Evolutionary conservation across 2,113 vertebrate species (phyloP).

Genomic region (Spea bombifrons): DNA sequence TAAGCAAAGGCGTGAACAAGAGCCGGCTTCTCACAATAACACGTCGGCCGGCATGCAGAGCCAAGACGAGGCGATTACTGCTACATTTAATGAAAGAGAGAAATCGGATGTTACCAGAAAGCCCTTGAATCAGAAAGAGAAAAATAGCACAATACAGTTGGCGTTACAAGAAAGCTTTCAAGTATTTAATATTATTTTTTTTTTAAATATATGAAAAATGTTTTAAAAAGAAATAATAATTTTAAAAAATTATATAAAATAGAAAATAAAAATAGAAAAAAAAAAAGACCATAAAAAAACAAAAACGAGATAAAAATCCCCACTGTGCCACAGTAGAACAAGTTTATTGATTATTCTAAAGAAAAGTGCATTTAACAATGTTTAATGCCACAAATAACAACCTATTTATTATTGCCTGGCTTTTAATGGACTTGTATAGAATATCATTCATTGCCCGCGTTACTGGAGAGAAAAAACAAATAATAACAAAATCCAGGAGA

Average conservation of each 20-base stretch:
- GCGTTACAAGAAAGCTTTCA: too few species aligned
- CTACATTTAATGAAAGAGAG: conserved; percentile 48
- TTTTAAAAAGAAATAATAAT: too few species aligned
- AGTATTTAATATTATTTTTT: too few species aligned
- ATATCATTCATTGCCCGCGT: background rate
- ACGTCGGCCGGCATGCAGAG: conserved; percentile 16
- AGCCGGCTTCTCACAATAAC: conserved; percentile 34
- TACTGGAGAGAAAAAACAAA: background rate
- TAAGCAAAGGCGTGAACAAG: conserved; percentile 51
- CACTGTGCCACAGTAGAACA: background rate
- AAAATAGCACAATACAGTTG: too few species aligned
- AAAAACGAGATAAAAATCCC: background rate
- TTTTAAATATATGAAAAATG: too few species aligned
- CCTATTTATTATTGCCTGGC: background rate
- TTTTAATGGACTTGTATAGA: background rate
- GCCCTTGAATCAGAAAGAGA: too few species aligned
- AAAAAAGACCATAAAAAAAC: too few species aligned
- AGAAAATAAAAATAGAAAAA: too few species aligned
- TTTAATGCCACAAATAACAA: background rate
- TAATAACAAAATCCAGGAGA: background rate
- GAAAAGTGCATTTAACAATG: background rate
- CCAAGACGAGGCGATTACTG: conserved; percentile 24
- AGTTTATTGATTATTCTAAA: background rate
- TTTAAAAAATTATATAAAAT: too few species aligned
- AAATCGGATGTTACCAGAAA: conserved; percentile 35